phyloP scores from a whole-genome alignment of 2,113 vertebrate species.

The Agapornis roseicollis region DNA sequence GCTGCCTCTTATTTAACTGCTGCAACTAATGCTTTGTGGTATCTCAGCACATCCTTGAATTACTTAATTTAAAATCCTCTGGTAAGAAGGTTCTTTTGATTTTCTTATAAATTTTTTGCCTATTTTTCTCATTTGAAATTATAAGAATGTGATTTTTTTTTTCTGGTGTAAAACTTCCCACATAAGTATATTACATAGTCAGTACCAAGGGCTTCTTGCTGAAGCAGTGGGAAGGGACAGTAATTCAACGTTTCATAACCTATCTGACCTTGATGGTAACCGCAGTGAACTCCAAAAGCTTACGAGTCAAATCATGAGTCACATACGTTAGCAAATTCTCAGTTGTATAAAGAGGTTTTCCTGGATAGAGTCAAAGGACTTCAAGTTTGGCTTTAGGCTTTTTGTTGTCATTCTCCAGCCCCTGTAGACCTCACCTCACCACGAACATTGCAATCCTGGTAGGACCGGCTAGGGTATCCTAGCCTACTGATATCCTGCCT shows the following conservation, averaged over 20 bases:
- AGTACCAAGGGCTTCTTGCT: neutral
- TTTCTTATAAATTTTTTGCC: neutral
- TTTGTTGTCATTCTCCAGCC: neutral
- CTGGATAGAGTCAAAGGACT: neutral
- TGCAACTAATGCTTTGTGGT: neutral
- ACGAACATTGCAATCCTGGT: neutral
- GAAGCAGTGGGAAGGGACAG: neutral
- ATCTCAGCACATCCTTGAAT: neutral
- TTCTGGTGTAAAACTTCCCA: neutral
- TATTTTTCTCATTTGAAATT: conserved; percentile 36
- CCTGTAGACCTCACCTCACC: neutral
- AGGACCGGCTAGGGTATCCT: neutral
- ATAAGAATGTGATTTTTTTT: neutral
- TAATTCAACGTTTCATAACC: neutral
- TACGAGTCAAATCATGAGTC: neutral
- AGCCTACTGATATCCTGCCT: neutral
- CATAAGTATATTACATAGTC: neutral
- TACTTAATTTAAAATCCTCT: neutral
- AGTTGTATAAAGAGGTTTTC: neutral
- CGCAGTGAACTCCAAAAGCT: conserved; percentile 21
- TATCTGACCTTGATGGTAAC: conserved; percentile 28
- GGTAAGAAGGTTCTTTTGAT: neutral
- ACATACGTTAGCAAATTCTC: conserved; percentile 18
- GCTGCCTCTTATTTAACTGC: neutral
- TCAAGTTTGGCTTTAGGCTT: neutral